Evolutionary conservation across 2,113 vertebrate genomes (phyloP).

Genomic region (Rhagologus leucostigma): DNA sequence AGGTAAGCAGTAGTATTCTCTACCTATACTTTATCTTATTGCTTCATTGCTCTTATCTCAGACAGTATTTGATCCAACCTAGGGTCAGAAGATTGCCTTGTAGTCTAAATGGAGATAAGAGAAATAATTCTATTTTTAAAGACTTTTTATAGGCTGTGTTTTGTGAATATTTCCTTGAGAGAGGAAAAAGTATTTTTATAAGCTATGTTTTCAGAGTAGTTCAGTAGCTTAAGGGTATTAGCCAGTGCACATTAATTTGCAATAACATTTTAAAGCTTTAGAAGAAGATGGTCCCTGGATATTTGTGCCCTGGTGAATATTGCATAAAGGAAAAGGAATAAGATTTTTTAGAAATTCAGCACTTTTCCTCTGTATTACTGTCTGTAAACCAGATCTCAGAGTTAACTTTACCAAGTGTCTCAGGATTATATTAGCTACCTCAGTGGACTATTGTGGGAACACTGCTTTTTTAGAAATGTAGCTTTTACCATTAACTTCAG

Average conservation of each 20-base stretch:
- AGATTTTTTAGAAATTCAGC: neutral
- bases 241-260: neutral
- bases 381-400: slow-evolving; percentile 20
- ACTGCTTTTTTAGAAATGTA: slow-evolving; percentile 49
- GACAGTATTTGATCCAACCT: neutral
- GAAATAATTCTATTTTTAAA: neutral
- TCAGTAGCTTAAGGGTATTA: neutral
- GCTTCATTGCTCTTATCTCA: neutral
- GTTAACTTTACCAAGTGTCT: slow-evolving; percentile 47
- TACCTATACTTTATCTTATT: neutral
- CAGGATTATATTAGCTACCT: slow-evolving; percentile 55
- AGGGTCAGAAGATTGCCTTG: neutral
- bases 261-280: neutral
- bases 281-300: neutral
- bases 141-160: neutral
- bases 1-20: neutral
- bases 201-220: neutral
- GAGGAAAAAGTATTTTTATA: neutral
- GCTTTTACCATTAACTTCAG: slow-evolving; percentile 33
- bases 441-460: slow-evolving; percentile 51
- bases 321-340: neutral
- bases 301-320: neutral
- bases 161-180: neutral
- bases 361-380: neutral
- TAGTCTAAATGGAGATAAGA: neutral